A percentile compares a stretch with the other conserved stretches of the same genome.
These are phyloP conservation scores for Caenorhabditis angaria DNA, from an alignment of 2,888 invertebrate species.

Conservation along the genomic window DNA sequence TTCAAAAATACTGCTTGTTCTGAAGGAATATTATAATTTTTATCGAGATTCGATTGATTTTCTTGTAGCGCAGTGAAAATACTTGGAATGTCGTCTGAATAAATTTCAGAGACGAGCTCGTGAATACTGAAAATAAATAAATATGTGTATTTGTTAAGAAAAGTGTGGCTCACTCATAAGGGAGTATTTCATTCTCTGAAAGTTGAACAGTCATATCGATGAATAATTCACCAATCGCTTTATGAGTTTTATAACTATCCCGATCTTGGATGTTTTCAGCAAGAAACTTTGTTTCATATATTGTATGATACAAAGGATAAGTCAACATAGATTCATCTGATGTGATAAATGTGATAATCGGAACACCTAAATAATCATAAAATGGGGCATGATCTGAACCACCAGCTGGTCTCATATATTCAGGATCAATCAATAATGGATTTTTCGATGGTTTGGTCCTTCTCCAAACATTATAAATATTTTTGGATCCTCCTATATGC, in stretches of 20 bases:
- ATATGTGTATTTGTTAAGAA: neutral
- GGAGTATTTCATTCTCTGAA: constrained; percentile 66
- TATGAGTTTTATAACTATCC: constrained; percentile 65
- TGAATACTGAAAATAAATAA: constrained; percentile 22
- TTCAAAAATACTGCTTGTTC: neutral
- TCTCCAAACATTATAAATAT: constrained; percentile 68
- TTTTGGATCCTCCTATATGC: constrained; percentile 40
- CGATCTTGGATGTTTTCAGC: constrained; percentile 68
- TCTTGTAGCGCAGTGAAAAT: neutral
- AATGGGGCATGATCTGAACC: constrained; percentile 75
- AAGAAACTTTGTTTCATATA: constrained; percentile 69
- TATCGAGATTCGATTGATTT: neutral
- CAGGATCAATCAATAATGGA: constrained; percentile 21
- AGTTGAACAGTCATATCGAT: constrained; percentile 72
- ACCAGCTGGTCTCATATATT: constrained; percentile 69
- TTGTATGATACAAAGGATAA: constrained; percentile 69
- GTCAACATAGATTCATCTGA: constrained; percentile 32
- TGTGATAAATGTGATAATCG: constrained; percentile 72
- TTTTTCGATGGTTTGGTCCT: constrained; percentile 13
- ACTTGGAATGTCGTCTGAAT: constrained; percentile 16
- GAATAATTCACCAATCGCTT: constrained; percentile 72
- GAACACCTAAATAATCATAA: constrained; percentile 71
- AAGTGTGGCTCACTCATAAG: constrained; percentile 12
- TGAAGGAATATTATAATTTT: neutral
- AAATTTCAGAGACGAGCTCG: constrained; percentile 15